Base-by-base conservation (phyloP, 2,797 vertebrate genomes). In the Aeoliscus strigatus region DNA sequence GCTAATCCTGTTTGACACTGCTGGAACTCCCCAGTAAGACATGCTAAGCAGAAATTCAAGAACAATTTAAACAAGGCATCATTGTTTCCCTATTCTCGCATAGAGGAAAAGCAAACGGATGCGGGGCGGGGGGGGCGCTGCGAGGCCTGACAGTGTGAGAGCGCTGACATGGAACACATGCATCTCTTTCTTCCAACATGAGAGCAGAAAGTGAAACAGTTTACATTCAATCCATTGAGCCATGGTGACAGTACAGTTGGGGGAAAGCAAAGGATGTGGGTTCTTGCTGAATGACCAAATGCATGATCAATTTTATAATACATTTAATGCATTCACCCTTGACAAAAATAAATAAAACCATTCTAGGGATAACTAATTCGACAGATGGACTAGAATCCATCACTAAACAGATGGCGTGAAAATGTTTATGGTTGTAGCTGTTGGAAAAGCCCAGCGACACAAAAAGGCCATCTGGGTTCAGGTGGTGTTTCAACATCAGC, bases 301-400 rank as follows among this genome's bases (percentile, higher is more conserved):
- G n/a, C n/a, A n/a, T n/a, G n/a, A n/a, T n/a, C n/a, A n/a, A n/a
- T n/a, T n/a, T n/a, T n/a, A n/a, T n/a, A n/a, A n/a, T n/a, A n/a
- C n/a, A n/a, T n/a, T n/a, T n/a, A n/a, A n/a, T n/a, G n/a, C n/a
- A n/a, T n/a, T 55, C 35, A 39, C 9, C 23, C 55, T 59, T 38
- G 11, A 11, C 42, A 49, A 49, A 73, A 62, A 65, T 12, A 28
- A 27, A 16, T 18, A 31, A 32, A 10, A 57, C 42, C 47, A 49
- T 55, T 65, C 21, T 10, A 35, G 44, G 61, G 44, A 60, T 40
- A 50, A 45, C 66, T 68, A 27, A 69, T 73, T 38, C 52, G 51
- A 67, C 73, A 74, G 73, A 79, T 73, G 69, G 74, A 69, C 47
- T 67, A 52, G 38, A 56, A 80, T 72, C 60, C 60, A 73, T 74